phyloP scores from a whole-genome alignment of 2,888 invertebrate genomes.

The Bursaphelenchus okinawaensis region DNA sequence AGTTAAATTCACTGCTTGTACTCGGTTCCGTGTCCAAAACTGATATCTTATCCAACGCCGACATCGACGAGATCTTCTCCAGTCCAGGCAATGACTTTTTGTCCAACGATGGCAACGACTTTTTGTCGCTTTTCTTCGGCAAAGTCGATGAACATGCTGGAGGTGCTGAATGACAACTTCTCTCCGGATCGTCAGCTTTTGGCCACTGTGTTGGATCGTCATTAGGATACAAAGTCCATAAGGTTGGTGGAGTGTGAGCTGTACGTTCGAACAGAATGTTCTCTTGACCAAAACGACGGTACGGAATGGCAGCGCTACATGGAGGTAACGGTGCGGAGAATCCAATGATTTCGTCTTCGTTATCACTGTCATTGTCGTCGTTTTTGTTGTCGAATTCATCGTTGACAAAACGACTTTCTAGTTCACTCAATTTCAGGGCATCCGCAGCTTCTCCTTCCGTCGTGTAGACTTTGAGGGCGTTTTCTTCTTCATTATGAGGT shows the following conservation, averaged over 20 bases:
- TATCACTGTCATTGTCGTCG: slow-evolving; percentile 29
- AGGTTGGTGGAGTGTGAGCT: slow-evolving; percentile 53
- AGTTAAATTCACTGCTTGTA: neutral
- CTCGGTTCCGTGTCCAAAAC: neutral
- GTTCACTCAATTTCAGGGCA: slow-evolving; percentile 16
- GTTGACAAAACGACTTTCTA: slow-evolving; percentile 26
- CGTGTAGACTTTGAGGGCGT: slow-evolving; percentile 22
- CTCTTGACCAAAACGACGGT: slow-evolving; percentile 49
- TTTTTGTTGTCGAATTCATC: slow-evolving; percentile 32
- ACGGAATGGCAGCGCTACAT: slow-evolving; percentile 19
- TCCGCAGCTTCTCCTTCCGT: slow-evolving; percentile 26
- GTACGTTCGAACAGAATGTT: slow-evolving; percentile 48
- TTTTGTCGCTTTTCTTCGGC: neutral
- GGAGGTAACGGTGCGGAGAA: slow-evolving; percentile 19
- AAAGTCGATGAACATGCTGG: slow-evolving; percentile 16
- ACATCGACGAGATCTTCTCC: neutral
- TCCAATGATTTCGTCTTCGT: slow-evolving; percentile 22
- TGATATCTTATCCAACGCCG: neutral
- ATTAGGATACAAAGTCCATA: slow-evolving; percentile 42
- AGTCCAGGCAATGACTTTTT: neutral
- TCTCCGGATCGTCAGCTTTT: slow-evolving; percentile 18
- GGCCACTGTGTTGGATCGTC: slow-evolving; percentile 26
- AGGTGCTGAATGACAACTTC: slow-evolving; percentile 35
- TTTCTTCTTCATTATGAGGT: slow-evolving; percentile 24
- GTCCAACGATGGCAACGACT: too few species aligned